Percentiles rank a stretch among this genome's conserved stretches.
These are phyloP conservation scores for Lanistes nyassanus DNA, from an alignment of 1,140 invertebrate species.

Conservation along the genomic window DNA sequence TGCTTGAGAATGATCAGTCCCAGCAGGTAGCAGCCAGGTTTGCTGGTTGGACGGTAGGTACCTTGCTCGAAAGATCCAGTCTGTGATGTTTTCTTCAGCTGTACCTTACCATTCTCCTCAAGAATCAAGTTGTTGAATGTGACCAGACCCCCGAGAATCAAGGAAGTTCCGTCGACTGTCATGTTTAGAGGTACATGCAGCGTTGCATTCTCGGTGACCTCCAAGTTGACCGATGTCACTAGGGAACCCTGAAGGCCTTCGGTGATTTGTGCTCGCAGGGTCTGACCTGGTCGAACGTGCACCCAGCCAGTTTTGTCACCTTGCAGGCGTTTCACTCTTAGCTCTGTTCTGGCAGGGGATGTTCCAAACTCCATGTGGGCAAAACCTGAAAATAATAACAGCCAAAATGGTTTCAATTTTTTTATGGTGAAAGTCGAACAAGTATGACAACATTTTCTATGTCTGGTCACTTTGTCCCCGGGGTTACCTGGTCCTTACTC, in stretches of 20 bases:
- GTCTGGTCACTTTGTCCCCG: no score
- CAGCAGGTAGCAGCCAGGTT: conserved; percentile 39
- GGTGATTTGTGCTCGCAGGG: conserved; percentile 41
- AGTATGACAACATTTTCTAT: no score
- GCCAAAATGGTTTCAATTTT: no score
- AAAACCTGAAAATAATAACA: conserved; percentile 41
- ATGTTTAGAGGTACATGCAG: conserved; percentile 49
- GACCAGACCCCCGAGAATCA: conserved; percentile 42
- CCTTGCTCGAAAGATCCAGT: conserved; percentile 44
- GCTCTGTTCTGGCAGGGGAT: conserved; percentile 21
- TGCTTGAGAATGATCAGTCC: conserved; percentile 42
- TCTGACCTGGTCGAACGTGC: conserved; percentile 40
- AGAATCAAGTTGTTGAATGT: conserved; percentile 51
- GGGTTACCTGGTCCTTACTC: no score
- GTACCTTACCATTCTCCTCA: conserved; percentile 41
- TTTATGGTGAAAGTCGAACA: no score
- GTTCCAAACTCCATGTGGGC: conserved; percentile 40
- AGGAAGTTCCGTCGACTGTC: conserved; percentile 40
- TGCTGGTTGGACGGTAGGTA: conserved; percentile 34
- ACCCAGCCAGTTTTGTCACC: conserved; percentile 52
- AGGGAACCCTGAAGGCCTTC: conserved; percentile 43
- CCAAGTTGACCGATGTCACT: conserved; percentile 43
- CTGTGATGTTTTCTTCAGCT: conserved; percentile 46
- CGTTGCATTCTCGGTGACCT: conserved; percentile 39
- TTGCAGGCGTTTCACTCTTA: conserved; percentile 36